Conservation (phyloP, 2,888 invertebrate genomes). For the Cyclophora albipunctata region DNA sequence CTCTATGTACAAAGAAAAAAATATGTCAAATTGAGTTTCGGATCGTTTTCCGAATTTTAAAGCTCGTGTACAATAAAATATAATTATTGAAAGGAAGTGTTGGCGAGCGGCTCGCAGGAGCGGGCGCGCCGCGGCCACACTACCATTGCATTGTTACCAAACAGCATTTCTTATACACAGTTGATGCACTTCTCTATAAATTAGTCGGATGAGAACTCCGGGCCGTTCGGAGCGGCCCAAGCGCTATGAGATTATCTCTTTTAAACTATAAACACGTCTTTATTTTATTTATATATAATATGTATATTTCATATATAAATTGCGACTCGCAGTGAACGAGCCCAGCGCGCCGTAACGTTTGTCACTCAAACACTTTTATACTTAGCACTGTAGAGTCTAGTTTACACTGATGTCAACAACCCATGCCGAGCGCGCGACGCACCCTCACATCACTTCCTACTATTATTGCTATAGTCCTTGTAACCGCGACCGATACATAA, state of each 20-base stretch:
- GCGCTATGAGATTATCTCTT: not conserved
- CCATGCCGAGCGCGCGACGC: slow-evolving; percentile 11
- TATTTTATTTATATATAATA: not conserved
- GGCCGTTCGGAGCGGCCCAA: too few relatives aligned
- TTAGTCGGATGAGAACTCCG: too few relatives aligned
- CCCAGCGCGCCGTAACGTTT: slow-evolving; percentile 1
- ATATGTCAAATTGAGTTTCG: slow-evolving; percentile 19
- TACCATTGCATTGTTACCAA: not conserved
- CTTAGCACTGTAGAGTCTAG: slow-evolving; percentile 43
- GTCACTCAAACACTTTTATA: slow-evolving; percentile 46
- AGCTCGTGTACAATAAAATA: slow-evolving; percentile 18
- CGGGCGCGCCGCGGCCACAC: slow-evolving; percentile 7
- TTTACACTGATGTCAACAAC: slow-evolving; percentile 22
- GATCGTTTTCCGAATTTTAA: slow-evolving; percentile 15
- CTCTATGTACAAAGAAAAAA: slow-evolving; percentile 25
- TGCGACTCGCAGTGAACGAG: not conserved
- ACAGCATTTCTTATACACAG: not conserved
- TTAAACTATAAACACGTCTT: not conserved
- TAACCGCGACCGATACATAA: slow-evolving; percentile 13
- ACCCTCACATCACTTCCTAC: slow-evolving; percentile 14
- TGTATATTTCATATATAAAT: not conserved
- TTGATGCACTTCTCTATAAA: too few relatives aligned
- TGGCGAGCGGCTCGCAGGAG: slow-evolving; percentile 7
- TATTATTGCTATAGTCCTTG: slow-evolving; percentile 25
- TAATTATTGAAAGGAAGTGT: slow-evolving; percentile 17